Evolutionary conservation across 2,888 invertebrate genomes (phyloP), one percentile per base, ranked within the genome.

Genomic region (Leptopilina syphax): DNA sequence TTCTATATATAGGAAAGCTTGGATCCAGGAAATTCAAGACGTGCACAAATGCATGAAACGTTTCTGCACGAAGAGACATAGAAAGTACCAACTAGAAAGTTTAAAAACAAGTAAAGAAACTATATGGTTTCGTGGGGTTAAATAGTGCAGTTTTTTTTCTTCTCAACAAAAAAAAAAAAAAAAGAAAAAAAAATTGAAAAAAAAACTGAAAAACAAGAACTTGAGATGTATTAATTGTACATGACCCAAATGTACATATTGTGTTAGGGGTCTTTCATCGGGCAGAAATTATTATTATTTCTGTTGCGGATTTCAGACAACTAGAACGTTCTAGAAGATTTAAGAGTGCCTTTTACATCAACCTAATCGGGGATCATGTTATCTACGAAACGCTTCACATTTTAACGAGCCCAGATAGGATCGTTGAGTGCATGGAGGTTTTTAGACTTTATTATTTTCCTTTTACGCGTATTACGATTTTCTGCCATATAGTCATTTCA

Each of bases 331-430:
- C 54, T 34, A 54, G 54, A 34, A 73, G 73, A 73, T 73, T 73
- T 73, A 73, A 70, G 73, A 73, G 73, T 73, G 57, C 54, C 73
- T 34, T 57, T 73, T 73, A 73, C 34, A 73, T 73, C 73, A 73
- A 27, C 24, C 34, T 73, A 73, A 73, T 73, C 54, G 54, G 27
- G 54, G 13, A 54, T 13, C 70, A 27, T 54, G 54, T 54, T 73
- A 54, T 73, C n/a, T n/a, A 54, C 50, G 34, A 73, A 73, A 73
- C 73, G 57, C 73, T 73, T 57, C 73, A 57, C 57, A 50, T 73
- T 73, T 73, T 73, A 73, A 73, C 57, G 73, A 73, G 73, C 34
- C 34, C 73, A 73, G 73, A 73, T 73, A 73, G 34, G 54, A 73
- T 73, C 73, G 54, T 73, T 34, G n/a, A 57, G 34, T 73, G 34